Conservation (phyloP, 2,888 invertebrate species). For the Marronus borbonicus region DNA sequence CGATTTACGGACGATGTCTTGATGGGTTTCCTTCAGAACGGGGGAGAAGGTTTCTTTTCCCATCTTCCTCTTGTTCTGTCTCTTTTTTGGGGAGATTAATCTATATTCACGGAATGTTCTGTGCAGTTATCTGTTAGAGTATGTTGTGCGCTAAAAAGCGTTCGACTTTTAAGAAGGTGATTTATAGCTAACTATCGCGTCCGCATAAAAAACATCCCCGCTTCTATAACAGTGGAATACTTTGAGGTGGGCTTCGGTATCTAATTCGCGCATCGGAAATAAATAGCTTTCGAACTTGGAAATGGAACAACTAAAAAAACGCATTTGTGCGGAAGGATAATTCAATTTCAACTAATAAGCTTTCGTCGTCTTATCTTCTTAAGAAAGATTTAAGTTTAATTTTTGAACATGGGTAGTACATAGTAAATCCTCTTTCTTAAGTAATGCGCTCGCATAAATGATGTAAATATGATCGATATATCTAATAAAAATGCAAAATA, state of each 20-base stretch:
- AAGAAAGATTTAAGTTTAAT: no score
- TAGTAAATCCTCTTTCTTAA: no score
- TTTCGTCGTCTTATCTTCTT: no score
- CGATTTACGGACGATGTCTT: conserved; percentile 27
- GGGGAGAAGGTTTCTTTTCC: background rate
- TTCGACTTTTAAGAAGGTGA: conserved; percentile 37
- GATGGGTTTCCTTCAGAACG: conserved; percentile 26
- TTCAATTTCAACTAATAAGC: no score
- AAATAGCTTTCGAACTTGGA: no score
- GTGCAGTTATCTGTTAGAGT: conserved; percentile 31
- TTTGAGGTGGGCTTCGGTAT: background rate
- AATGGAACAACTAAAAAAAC: no score
- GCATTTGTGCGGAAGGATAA: no score
- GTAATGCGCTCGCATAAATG: no score
- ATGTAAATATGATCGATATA: no score
- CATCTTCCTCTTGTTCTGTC: no score
- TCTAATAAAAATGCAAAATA: no score
- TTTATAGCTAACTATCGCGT: conserved; percentile 26
- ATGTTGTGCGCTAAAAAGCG: conserved; percentile 36
- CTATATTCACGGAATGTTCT: conserved; percentile 42
- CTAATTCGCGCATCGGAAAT: background rate
- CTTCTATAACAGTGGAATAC: background rate
- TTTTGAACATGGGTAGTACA: no score
- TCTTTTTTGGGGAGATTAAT: conserved; percentile 34
- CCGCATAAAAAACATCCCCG: background rate